Evolutionary conservation across 2,888 invertebrate genomes (phyloP).

Genomic region (Cataglyphis cursor): DNA sequence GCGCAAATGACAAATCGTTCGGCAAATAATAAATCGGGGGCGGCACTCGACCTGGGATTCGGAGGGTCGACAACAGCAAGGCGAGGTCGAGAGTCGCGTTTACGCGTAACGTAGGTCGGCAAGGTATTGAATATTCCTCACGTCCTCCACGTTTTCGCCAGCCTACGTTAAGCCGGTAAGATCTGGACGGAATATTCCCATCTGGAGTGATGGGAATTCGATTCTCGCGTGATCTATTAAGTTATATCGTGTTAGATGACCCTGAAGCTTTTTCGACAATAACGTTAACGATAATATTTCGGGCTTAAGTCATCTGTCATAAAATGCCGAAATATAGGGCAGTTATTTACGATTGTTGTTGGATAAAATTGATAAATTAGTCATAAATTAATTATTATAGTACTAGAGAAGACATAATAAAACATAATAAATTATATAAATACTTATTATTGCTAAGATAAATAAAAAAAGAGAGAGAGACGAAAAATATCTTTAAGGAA

Average conservation of each 20-base stretch:
- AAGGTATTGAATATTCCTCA: constrained; percentile 65
- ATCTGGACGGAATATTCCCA: constrained; percentile 52
- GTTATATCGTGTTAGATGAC: neutral
- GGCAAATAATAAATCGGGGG: constrained; percentile 78
- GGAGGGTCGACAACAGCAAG: constrained; percentile 47
- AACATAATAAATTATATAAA: too few relatives aligned
- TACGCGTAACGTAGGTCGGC: constrained; percentile 62
- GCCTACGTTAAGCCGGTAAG: constrained; percentile 41
- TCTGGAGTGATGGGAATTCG: neutral
- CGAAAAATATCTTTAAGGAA: too few relatives aligned
- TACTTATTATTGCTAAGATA: too few relatives aligned
- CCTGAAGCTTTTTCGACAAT: neutral
- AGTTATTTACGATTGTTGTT: neutral
- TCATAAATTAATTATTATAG: neutral
- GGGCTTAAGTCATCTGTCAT: neutral
- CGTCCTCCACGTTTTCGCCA: constrained; percentile 33
- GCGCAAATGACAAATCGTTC: constrained; percentile 79
- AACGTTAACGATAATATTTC: neutral
- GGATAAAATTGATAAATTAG: neutral
- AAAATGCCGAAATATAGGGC: neutral
- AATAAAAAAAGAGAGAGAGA: too few relatives aligned
- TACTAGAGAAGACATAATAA: neutral
- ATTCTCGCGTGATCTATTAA: constrained; percentile 11
- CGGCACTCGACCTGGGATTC: constrained; percentile 58
- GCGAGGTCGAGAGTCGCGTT: constrained; percentile 53